Evolutionary conservation across 2,888 invertebrate genomes (phyloP).

Genomic region (Callosobruchus maculatus): DNA sequence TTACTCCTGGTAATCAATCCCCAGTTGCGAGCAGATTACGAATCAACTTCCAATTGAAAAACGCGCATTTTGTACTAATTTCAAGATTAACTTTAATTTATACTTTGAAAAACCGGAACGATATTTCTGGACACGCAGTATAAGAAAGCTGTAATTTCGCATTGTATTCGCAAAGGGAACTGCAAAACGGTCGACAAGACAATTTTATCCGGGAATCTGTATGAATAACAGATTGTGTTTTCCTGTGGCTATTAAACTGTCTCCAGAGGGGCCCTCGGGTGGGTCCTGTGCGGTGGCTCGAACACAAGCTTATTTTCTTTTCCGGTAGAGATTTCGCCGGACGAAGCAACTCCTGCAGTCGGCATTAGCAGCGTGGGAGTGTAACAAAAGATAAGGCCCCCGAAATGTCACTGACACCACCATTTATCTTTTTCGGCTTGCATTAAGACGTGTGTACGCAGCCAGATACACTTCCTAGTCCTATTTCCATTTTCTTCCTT

Average conservation of each 20-base stretch:
- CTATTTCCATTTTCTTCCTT: neutral
- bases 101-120: no score
- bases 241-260: neutral
- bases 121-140: no score
- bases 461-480: neutral
- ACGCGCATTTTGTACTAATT: no score
- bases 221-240: neutral
- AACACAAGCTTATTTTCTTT: neutral
- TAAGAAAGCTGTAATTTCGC: no score
- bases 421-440: constrained; percentile 28
- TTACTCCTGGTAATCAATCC: no score
- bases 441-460: neutral
- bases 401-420: constrained; percentile 34
- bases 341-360: neutral
- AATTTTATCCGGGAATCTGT: neutral
- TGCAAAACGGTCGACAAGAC: neutral
- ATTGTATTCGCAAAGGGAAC: no score
- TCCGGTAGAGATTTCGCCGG: neutral
- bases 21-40: no score
- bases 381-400: neutral
- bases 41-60: no score
- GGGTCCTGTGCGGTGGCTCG: neutral
- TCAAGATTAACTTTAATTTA: no score
- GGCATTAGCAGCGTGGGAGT: neutral
- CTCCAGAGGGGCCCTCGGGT: neutral